These are phyloP conservation scores for Protodeltote pygarga DNA, from an alignment of 2,888 invertebrate species.

Conservation along the genomic window DNA sequence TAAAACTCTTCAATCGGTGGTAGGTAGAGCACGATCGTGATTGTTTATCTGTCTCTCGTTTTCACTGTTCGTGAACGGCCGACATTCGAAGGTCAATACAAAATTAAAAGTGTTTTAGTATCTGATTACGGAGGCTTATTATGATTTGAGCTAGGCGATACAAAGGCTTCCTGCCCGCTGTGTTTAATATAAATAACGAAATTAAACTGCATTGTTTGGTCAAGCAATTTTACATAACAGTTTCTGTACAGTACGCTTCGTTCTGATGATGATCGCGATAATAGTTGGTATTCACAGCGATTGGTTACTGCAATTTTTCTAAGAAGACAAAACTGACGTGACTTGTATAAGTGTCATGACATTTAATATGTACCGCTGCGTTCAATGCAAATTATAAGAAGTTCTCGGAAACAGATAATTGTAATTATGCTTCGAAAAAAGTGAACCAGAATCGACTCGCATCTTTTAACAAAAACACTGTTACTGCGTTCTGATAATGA, in stretches of 20 bases:
- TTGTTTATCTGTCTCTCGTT: slow-evolving; percentile 82
- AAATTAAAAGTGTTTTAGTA: slow-evolving; percentile 85
- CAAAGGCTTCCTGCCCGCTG: slow-evolving; percentile 69
- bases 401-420: slow-evolving; percentile 35
- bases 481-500: slow-evolving; percentile 30
- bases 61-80: slow-evolving; percentile 81
- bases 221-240: slow-evolving; percentile 29
- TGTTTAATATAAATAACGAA: slow-evolving; percentile 54
- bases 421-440: slow-evolving; percentile 38
- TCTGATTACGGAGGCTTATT: slow-evolving; percentile 82
- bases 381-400: slow-evolving; percentile 25
- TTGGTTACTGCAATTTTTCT: slow-evolving; percentile 13
- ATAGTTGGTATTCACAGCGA: slow-evolving; percentile 1
- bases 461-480: slow-evolving; percentile 37
- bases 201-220: slow-evolving; percentile 50
- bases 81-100: slow-evolving; percentile 79
- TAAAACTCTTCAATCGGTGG: slow-evolving; percentile 68
- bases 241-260: slow-evolving; percentile 26
- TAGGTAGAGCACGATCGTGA: slow-evolving; percentile 76
- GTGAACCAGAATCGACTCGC: slow-evolving; percentile 28
- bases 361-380: slow-evolving; percentile 20
- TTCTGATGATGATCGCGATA: slow-evolving; percentile 36
- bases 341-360: slow-evolving; percentile 13
- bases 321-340: no score
- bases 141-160: slow-evolving; percentile 65